Percentiles rank a stretch among this genome's conserved stretches.
phyloP scores from a whole-genome alignment of 30 jellyfish, hydroid and myxozoan species.

The Aurelia aurita complex sp. Pacific region DNA sequence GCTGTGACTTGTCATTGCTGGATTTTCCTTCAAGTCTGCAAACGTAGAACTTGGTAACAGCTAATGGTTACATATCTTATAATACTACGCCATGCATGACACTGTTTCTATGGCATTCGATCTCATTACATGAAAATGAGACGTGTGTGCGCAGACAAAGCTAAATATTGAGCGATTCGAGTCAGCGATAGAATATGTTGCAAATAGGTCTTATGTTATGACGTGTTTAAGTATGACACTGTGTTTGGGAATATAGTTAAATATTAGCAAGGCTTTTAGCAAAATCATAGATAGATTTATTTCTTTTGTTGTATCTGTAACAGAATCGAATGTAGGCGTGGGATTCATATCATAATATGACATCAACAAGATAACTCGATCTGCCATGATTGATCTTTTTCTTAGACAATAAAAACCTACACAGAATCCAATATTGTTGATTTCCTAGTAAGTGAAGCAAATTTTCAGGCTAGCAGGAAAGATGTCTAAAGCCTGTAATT shows the following conservation, averaged over 20 bases:
- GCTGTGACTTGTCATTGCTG: no score
- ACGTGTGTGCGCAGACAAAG: not conserved
- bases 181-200: slow-evolving; percentile 7
- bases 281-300: not conserved
- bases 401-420: not conserved
- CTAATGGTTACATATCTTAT: no score
- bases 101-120: no score
- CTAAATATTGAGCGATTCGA: slow-evolving; percentile 20
- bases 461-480: no score
- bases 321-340: slow-evolving; percentile 42
- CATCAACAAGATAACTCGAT: slow-evolving; percentile 25
- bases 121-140: no score
- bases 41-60: no score
- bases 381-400: slow-evolving; percentile 14
- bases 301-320: slow-evolving; percentile 25
- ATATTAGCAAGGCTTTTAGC: slow-evolving; percentile 61
- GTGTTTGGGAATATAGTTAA: slow-evolving; percentile 10
- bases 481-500: no score
- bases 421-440: not conserved
- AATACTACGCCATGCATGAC: no score
- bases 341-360: slow-evolving; percentile 23
- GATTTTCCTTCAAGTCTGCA: no score
- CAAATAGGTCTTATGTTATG: not conserved
- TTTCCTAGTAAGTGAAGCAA: no score
- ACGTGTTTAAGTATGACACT: not conserved